phyloP scores from a whole-genome alignment of 64 coral and sea anemone genomes.

The Astreopora myriophthalma region DNA sequence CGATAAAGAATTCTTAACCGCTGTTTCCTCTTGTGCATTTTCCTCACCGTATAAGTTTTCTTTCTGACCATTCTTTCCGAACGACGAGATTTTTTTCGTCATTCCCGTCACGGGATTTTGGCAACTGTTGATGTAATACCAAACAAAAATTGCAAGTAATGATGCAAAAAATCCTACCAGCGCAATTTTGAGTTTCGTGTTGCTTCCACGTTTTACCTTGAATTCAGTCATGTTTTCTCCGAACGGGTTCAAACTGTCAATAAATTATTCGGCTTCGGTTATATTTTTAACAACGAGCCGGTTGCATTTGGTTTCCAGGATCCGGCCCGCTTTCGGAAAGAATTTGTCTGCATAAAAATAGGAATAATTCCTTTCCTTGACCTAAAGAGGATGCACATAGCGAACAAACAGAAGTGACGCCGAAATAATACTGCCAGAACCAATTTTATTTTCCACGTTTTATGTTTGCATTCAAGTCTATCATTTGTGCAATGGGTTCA shows the following conservation, averaged over 20 bases:
- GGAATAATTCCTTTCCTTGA: neutral
- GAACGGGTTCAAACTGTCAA: neutral
- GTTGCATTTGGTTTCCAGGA: neutral
- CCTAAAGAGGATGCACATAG: neutral
- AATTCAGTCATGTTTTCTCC: neutral
- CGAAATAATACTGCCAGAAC: no score
- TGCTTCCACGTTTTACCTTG: neutral
- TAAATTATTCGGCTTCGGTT: neutral
- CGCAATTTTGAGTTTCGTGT: neutral
- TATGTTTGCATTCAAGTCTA: no score
- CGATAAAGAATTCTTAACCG: neutral
- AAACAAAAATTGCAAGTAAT: neutral
- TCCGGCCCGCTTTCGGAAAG: neutral
- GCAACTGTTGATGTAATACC: conserved; percentile 15
- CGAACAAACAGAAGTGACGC: neutral
- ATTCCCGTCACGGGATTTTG: neutral
- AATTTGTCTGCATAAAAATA: neutral
- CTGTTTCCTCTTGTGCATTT: neutral
- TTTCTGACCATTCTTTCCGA: neutral
- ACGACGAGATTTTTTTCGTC: neutral
- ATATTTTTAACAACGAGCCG: neutral
- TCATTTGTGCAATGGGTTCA: no score
- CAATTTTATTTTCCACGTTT: no score
- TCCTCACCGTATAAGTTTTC: neutral
- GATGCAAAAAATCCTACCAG: neutral